These are phyloP conservation scores for Drosophila kikkawai DNA, from an alignment of 1,140 invertebrate species.

Conservation along the genomic window DNA sequence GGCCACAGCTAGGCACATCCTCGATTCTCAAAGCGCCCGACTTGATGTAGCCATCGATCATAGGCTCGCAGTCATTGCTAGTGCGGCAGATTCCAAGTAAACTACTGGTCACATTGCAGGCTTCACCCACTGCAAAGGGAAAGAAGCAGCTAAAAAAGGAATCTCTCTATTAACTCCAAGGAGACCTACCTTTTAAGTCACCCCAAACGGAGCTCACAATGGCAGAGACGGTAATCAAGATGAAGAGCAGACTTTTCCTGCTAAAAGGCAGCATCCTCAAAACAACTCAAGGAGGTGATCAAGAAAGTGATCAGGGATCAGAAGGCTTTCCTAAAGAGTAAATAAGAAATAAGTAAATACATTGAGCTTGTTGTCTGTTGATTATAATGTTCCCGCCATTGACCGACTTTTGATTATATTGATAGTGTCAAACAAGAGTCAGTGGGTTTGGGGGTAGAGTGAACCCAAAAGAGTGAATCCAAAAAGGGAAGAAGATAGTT, in stretches of 20 bases:
- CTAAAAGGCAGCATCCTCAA: neutral
- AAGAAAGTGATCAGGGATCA: neutral
- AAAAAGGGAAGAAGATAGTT: neutral
- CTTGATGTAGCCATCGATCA: constrained; percentile 53
- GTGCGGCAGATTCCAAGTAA: constrained; percentile 48
- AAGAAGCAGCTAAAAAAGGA: neutral
- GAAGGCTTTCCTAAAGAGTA: neutral
- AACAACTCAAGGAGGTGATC: neutral
- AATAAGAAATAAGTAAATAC: neutral
- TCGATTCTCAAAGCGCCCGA: constrained; percentile 17
- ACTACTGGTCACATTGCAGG: constrained; percentile 31
- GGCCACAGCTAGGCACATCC: constrained; percentile 66
- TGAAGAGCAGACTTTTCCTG: neutral
- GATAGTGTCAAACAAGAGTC: neutral
- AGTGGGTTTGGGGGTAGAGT: neutral
- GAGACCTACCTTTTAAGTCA: neutral
- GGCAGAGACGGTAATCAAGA: neutral
- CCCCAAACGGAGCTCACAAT: neutral
- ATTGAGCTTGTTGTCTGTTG: neutral
- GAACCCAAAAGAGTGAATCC: neutral
- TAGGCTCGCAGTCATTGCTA: constrained; percentile 47
- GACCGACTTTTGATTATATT: constrained; percentile 32
- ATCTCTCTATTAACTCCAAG: too few species aligned
- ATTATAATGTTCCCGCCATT: constrained; percentile 30
- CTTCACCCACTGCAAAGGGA: constrained; percentile 44